Percentiles rank a stretch among this genome's conserved stretches.
These are phyloP conservation scores for Corydoras sp. DNA, from an alignment of 2,113 vertebrate genomes.

Conservation along the genomic window DNA sequence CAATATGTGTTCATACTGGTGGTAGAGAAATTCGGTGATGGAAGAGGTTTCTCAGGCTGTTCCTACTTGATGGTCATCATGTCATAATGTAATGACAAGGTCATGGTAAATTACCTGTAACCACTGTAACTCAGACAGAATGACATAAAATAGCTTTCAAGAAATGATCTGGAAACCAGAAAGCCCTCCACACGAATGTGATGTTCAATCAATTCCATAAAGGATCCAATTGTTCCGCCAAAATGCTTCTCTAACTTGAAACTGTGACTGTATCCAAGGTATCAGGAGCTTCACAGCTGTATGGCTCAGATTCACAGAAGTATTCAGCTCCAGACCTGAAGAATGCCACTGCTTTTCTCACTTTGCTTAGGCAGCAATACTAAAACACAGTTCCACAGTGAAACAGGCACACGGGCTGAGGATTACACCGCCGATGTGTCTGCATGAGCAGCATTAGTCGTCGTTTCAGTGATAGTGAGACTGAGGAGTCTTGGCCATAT, in stretches of 20 bases:
- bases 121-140: neutral
- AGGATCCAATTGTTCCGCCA: neutral
- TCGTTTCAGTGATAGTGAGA: constrained; percentile 3
- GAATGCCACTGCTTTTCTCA: neutral
- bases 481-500: neutral
- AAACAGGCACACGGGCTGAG: constrained; percentile 8
- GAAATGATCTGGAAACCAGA: constrained; percentile 60
- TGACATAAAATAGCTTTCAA: constrained; percentile 40
- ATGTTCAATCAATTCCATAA: neutral
- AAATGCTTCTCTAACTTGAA: neutral
- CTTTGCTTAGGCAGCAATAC: neutral
- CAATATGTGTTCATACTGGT: neutral
- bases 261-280: constrained; percentile 16
- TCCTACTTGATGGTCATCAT: no score
- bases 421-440: neutral
- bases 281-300: constrained; percentile 25
- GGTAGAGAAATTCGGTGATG: neutral
- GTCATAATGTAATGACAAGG: no score
- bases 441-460: neutral
- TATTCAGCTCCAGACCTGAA: constrained; percentile 42
- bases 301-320: constrained; percentile 54
- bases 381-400: constrained; percentile 7
- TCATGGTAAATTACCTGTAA: no score
- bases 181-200: neutral
- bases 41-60: no score